These are phyloP conservation scores for Fundulus diaphanus DNA, from an alignment of 2,797 vertebrate species.

Conservation along the genomic window DNA sequence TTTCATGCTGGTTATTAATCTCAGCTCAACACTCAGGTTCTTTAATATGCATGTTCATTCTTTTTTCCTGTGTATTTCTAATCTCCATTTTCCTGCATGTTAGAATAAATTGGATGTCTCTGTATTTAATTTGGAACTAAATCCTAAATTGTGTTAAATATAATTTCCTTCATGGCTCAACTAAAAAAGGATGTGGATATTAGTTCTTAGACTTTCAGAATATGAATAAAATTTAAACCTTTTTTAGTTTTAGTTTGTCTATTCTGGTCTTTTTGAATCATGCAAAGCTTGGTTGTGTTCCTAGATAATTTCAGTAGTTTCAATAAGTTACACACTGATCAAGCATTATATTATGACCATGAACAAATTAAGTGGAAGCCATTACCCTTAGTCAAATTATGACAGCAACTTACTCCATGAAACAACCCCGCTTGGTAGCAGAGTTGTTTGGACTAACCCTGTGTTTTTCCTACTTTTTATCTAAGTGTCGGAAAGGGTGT, in stretches of 20 bases:
- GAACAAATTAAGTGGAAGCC: too few species aligned
- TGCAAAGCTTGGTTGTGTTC: not conserved
- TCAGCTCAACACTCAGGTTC: not conserved
- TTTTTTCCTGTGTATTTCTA: not conserved
- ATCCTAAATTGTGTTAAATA: not conserved
- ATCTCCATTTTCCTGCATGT: not conserved
- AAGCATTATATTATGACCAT: not conserved
- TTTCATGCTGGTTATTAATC: conserved; percentile 5
- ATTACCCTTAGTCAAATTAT: too few species aligned
- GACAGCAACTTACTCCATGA: too few species aligned
- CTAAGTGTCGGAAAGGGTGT: too few species aligned
- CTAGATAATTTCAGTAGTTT: not conserved
- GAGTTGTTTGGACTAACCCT: too few species aligned
- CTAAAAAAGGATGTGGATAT: not conserved
- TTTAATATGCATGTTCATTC: too few species aligned
- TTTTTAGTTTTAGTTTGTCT: not conserved
- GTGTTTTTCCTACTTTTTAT: too few species aligned
- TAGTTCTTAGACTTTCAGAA: not conserved
- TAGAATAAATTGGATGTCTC: not conserved
- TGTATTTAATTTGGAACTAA: not conserved
- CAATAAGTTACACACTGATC: not conserved
- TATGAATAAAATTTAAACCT: not conserved
- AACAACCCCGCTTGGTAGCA: too few species aligned
- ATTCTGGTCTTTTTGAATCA: not conserved
- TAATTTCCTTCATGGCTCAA: not conserved